phyloP scores from a whole-genome alignment of 2,888 invertebrate species.

The Orthosia gracilis region DNA sequence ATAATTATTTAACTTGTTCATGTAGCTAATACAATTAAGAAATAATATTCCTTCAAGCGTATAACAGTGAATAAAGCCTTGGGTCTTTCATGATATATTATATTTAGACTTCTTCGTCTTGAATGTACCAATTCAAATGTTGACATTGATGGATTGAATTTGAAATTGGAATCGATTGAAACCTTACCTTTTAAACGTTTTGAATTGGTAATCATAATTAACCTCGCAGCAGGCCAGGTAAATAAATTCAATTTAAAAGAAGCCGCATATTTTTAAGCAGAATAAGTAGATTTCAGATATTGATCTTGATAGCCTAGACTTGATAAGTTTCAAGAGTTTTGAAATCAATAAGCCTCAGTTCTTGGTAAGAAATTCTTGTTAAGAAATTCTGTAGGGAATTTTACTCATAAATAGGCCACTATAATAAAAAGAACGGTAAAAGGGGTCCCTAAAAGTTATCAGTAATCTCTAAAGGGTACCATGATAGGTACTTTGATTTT shows the following conservation, averaged over 20 bases:
- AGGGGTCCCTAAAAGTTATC: too few species aligned
- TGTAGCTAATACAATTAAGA: neutral
- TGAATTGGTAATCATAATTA: neutral
- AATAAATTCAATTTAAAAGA: neutral
- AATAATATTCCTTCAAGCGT: neutral
- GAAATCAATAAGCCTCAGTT: neutral
- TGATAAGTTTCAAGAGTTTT: neutral
- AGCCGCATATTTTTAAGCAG: too few species aligned
- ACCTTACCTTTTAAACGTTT: constrained; percentile 1
- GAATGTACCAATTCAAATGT: neutral
- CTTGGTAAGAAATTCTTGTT: too few species aligned
- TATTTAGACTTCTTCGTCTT: neutral
- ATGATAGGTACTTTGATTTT: neutral
- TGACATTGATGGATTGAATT: neutral
- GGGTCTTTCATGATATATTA: neutral
- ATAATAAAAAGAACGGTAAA: too few species aligned
- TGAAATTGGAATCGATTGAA: too few species aligned
- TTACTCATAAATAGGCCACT: too few species aligned
- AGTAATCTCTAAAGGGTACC: too few species aligned
- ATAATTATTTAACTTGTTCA: neutral
- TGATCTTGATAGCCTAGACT: neutral
- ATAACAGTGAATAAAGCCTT: too few species aligned
- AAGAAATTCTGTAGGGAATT: too few species aligned
- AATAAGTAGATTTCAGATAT: neutral
- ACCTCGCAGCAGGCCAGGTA: neutral